phyloP scores from a whole-genome alignment of 2,797 vertebrate species.

The Eulemur coronatus region DNA sequence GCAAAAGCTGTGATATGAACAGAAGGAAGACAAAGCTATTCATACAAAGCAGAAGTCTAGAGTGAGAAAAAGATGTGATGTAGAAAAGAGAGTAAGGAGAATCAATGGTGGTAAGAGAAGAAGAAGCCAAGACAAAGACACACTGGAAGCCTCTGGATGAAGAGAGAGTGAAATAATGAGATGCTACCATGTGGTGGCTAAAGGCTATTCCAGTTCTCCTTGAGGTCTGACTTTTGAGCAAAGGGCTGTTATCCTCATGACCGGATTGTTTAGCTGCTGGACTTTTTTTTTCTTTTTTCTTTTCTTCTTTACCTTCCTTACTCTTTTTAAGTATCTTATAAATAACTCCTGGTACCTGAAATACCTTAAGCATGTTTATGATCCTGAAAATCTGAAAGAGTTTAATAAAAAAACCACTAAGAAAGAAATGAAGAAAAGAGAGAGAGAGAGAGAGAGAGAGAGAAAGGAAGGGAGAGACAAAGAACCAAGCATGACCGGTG shows the following conservation, averaged over 20 bases:
- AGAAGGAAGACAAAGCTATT: neutral
- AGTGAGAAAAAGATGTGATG: neutral
- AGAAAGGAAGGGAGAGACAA: too few relatives aligned
- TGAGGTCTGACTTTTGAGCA: neutral
- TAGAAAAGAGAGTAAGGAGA: neutral
- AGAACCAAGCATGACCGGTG: neutral
- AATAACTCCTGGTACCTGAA: neutral
- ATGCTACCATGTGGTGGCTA: rapidly evolving
- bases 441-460: neutral
- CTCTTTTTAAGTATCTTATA: neutral
- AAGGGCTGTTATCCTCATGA: neutral
- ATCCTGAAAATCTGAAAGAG: neutral
- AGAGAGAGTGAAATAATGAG: neutral
- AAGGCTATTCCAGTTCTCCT: neutral
- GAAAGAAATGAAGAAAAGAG: neutral
- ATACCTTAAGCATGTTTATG: neutral
- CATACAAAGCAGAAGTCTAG: neutral
- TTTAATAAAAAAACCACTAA: neutral
- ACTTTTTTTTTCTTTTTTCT: neutral
- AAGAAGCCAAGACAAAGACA: neutral
- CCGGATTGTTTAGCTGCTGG: neutral
- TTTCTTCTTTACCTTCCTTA: neutral
- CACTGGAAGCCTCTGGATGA: neutral
- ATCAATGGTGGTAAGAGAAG: neutral
- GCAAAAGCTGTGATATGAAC: neutral